Evolutionary conservation across 2,888 invertebrate genomes (phyloP).

Genomic region (Eudasyphora cyanicolor): DNA sequence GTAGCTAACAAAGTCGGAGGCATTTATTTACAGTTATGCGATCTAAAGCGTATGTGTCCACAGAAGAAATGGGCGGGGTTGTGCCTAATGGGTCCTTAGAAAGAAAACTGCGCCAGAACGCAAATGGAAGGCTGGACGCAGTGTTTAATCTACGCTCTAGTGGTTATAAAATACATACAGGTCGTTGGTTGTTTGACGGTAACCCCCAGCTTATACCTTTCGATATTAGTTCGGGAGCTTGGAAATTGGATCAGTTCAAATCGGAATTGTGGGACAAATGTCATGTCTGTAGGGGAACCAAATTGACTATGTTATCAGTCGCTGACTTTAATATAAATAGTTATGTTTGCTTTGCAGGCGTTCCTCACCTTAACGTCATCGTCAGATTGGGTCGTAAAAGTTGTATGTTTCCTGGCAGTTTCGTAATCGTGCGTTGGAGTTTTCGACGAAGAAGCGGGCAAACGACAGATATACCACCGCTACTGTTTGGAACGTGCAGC

Average conservation of each 20-base stretch:
- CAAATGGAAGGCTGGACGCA: slow-evolving; percentile 94
- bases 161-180: slow-evolving; percentile 95
- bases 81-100: slow-evolving; percentile 96
- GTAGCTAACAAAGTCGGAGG: slow-evolving; percentile 99
- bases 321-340: no score
- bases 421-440: slow-evolving; percentile 85
- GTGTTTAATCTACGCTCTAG: slow-evolving; percentile 89
- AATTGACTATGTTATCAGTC: slow-evolving; percentile 74
- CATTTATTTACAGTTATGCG: slow-evolving; percentile 99
- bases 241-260: slow-evolving; percentile 97
- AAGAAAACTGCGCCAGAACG: slow-evolving; percentile 94
- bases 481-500: slow-evolving; percentile 99
- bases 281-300: slow-evolving; percentile 86
- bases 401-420: slow-evolving; percentile 82
- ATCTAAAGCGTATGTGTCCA: slow-evolving; percentile 97
- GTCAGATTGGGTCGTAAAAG: no score
- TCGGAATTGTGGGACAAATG: slow-evolving; percentile 95
- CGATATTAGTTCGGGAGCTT: slow-evolving; percentile 97
- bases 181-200: slow-evolving; percentile 99
- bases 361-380: slow-evolving; percentile 94
- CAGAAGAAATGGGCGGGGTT: slow-evolving; percentile 99
- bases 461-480: slow-evolving; percentile 98
- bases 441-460: slow-evolving; percentile 97
- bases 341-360: slow-evolving; percentile 70
- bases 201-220: slow-evolving; percentile 98